Percentiles rank a stretch among this genome's conserved stretches.
phyloP scores from a whole-genome alignment of 2,888 invertebrate genomes.

The Parnassius apollo region DNA sequence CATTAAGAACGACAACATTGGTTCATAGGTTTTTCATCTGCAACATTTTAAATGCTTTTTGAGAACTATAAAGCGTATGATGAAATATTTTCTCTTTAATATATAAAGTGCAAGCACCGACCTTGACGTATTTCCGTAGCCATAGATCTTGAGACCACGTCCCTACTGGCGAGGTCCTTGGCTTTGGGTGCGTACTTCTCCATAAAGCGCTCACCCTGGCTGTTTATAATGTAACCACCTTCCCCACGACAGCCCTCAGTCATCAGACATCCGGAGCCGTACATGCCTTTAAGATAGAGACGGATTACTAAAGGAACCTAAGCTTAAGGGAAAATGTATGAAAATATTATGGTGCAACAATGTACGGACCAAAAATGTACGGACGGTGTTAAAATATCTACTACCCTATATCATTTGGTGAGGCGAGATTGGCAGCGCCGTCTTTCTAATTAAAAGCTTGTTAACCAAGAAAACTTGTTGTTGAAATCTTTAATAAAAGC shows the following conservation, averaged over 20 bases:
- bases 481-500: no score
- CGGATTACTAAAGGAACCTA: neutral
- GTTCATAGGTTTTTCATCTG: no score
- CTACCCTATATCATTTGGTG: no score
- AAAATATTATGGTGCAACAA: neutral
- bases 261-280: constrained; percentile 98
- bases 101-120: constrained; percentile 26
- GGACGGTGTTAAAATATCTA: no score
- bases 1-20: no score
- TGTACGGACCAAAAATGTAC: no score
- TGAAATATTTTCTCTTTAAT: no score
- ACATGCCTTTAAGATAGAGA: constrained; percentile 85
- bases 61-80: no score
- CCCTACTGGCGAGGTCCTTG: constrained; percentile 98
- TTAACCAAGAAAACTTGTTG: no score
- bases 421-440: no score
- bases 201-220: constrained; percentile 97
- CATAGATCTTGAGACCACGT: constrained; percentile 98
- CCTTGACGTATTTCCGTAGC: constrained; percentile 95
- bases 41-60: no score
- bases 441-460: no score
- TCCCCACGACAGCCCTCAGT: constrained; percentile 98
- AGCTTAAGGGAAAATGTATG: neutral
- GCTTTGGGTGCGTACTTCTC: constrained; percentile 98
- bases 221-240: constrained; percentile 97